Evolutionary conservation across 2,113 vertebrate species (phyloP), one percentile per base, ranked within the genome.

Genomic region (Ivindomyrus marchei): DNA sequence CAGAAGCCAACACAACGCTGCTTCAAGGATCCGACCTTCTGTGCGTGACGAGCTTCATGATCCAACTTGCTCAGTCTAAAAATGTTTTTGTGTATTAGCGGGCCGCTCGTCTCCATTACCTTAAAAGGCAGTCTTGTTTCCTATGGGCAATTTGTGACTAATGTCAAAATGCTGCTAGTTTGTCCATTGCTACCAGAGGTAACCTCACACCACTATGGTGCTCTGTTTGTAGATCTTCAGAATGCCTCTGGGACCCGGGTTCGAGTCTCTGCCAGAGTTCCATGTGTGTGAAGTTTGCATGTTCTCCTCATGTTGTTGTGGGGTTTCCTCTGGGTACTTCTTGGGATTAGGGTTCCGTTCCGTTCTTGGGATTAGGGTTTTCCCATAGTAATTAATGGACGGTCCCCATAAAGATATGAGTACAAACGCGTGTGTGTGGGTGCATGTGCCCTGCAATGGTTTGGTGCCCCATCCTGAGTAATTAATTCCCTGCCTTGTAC

Each of bases 11-110:
- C 93, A 93, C 93, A 80, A n/a, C 7, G 6, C 27, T 93, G 94
- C 92, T 91, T 91, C 91, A 92, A 93, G 92, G 84, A 52, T 45
- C 89, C 90, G 91, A 90, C 92, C 94, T 95, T 94, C 94, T 93
- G 95, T 93, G 94, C 93, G 90, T 45, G 93, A 91, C 92, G 88
- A 91, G 94, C 91, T 93, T 95, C 94, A 94, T 94, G 95, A 95
- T 24, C 21, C n/a, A 47, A 83, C 80, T 80, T 62, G 53, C 47
- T 88, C 87, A 46, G 21, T 15, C 56, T 56, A 8, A 53, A 89
- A 85, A 85, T 85, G 31, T 85, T 46, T 89, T 46, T 66, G 53
- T 36, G 52, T 62, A 39, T 45, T 42, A n/a, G 24, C 4, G 13
- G 24, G 19, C 2, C n/a, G 45, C 49, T 31, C 6, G 13, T 11